phyloP scores from a whole-genome alignment of 2,888 invertebrate species.

The Phyllotreta cruciferae region DNA sequence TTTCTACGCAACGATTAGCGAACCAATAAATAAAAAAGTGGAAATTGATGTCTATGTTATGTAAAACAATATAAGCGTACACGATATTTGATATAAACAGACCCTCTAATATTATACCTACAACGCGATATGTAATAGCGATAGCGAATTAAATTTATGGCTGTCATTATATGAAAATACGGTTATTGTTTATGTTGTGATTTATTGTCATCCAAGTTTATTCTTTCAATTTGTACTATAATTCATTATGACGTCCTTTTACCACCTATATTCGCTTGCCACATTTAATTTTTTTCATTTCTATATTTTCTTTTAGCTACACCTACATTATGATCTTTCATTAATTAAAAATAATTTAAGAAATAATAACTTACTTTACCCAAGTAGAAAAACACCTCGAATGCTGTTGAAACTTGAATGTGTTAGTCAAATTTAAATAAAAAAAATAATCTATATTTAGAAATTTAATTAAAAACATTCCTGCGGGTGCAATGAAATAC shows the following conservation, averaged over 20 bases:
- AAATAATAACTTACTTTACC: too few relatives aligned
- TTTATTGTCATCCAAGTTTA: conserved; percentile 16
- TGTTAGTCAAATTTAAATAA: too few relatives aligned
- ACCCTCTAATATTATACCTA: conserved; percentile 17
- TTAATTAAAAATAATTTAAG: too few relatives aligned
- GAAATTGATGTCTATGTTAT: conserved; percentile 32
- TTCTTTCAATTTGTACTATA: conserved; percentile 15
- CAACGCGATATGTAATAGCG: conserved; percentile 23
- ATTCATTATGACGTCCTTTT: conserved; percentile 9
- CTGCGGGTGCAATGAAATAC: too few relatives aligned
- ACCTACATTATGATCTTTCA: background rate
- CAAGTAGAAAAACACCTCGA: too few relatives aligned
- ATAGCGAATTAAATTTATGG: conserved; percentile 24
- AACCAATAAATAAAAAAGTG: conserved; percentile 28
- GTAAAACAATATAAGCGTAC: conserved; percentile 31
- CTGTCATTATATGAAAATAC: conserved; percentile 22
- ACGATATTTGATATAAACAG: conserved; percentile 28
- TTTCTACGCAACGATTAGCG: conserved; percentile 15
- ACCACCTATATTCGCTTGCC: background rate
- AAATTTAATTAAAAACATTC: too few relatives aligned
- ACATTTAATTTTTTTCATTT: background rate
- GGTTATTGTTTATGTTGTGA: conserved; percentile 28
- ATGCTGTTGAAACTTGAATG: too few relatives aligned
- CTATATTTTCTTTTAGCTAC: background rate
- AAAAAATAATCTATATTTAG: too few relatives aligned